Percentiles rank a stretch among this genome's conserved stretches.
Conservation (phyloP, 2,113 vertebrate genomes). For the Marmota flaviventris region DNA sequence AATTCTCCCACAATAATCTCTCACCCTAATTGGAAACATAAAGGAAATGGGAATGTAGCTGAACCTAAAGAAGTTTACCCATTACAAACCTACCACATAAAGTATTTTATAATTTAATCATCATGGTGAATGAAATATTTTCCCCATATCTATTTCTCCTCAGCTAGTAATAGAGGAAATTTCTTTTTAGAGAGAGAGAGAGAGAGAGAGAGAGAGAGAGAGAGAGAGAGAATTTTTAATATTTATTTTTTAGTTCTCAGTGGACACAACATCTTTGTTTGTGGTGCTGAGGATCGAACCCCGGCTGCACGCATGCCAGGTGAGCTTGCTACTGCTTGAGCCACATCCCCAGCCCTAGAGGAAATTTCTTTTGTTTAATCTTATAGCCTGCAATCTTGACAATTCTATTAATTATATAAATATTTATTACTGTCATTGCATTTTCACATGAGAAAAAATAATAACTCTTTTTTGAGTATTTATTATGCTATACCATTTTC, state of each 20-base stretch:
- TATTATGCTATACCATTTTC: constrained; percentile 20
- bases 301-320: no score
- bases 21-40: neutral
- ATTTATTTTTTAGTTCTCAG: no score
- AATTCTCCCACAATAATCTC: neutral
- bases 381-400: neutral
- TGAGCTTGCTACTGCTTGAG: no score
- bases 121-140: constrained; percentile 12
- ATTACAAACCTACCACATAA: constrained; percentile 8
- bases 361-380: constrained; percentile 7
- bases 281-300: no score
- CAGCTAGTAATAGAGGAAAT: constrained; percentile 12
- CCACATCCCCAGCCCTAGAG: neutral
- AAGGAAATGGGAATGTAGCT: neutral
- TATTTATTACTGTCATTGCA: constrained; percentile 50
- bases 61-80: neutral
- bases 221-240: no score
- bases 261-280: no score
- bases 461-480: neutral
- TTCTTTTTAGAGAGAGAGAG: neutral
- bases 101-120: constrained; percentile 43
- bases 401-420: neutral
- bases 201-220: no score
- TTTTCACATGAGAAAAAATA: constrained; percentile 33
- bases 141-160: neutral